Percentiles rank a stretch among this genome's conserved stretches.
phyloP scores from a whole-genome alignment of 2,888 invertebrate species.

The Rhodophaea formosa region DNA sequence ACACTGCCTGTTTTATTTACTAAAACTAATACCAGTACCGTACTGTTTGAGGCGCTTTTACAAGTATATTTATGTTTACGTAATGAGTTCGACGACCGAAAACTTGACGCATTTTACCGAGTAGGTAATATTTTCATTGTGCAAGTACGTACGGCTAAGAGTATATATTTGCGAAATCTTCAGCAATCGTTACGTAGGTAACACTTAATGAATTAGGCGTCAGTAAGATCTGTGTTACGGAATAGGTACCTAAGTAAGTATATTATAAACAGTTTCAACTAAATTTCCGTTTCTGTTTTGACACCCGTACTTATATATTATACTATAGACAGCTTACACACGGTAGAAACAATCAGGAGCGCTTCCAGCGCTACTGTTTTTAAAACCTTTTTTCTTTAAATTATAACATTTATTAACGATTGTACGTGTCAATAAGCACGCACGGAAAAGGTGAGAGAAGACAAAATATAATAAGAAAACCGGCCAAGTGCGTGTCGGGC shows the following conservation, averaged over 20 bases:
- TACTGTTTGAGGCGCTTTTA: slow-evolving; percentile 1
- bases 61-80: slow-evolving; percentile 11
- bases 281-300: too few species aligned
- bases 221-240: background rate
- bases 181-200: slow-evolving; percentile 16
- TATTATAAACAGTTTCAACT: background rate
- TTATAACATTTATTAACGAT: too few species aligned
- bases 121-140: slow-evolving; percentile 13
- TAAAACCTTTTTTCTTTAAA: too few species aligned
- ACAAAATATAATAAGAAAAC: too few species aligned
- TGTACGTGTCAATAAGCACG: too few species aligned
- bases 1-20: background rate
- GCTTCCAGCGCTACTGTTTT: too few species aligned
- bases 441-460: too few species aligned
- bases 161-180: slow-evolving; percentile 11
- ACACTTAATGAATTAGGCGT: slow-evolving; percentile 8
- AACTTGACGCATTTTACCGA: slow-evolving; percentile 5
- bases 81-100: slow-evolving; percentile 17
- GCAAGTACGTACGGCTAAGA: too few species aligned
- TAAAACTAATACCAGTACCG: slow-evolving; percentile 1
- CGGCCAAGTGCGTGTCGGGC: too few species aligned
- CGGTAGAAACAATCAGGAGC: too few species aligned
- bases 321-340: too few species aligned
- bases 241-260: background rate
- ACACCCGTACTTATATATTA: too few species aligned